These are phyloP conservation scores for Atta texana DNA, from an alignment of 1,140 invertebrate genomes.

Conservation along the genomic window DNA sequence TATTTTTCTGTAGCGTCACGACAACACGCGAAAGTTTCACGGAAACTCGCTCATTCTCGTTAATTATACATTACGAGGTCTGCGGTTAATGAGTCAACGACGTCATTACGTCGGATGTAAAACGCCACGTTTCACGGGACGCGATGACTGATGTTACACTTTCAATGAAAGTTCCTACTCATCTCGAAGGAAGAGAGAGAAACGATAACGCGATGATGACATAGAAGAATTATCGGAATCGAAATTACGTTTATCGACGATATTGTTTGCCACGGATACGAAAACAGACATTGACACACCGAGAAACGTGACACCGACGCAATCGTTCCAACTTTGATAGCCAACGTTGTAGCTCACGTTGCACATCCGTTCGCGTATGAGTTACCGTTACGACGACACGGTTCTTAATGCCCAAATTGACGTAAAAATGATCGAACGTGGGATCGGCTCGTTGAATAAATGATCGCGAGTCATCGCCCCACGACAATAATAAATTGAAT, in stretches of 20 bases:
- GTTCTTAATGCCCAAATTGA: slow-evolving; percentile 7
- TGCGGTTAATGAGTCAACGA: slow-evolving; percentile 36
- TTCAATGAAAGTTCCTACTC: not conserved
- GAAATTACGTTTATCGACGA: not conserved
- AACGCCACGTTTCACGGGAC: not conserved
- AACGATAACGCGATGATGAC: not conserved
- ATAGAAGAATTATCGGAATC: not conserved
- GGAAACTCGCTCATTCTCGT: not conserved
- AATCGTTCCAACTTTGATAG: slow-evolving; percentile 42
- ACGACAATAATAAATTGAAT: slow-evolving; percentile 31
- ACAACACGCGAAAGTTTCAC: slow-evolving; percentile 6
- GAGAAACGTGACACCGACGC: slow-evolving; percentile 22
- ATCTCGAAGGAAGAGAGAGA: not conserved
- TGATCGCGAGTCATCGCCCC: slow-evolving; percentile 17
- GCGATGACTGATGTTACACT: not conserved
- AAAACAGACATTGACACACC: not conserved
- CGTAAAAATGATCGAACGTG: not conserved
- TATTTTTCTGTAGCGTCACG: not conserved
- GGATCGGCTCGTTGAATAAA: slow-evolving; percentile 5
- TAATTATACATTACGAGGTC: slow-evolving; percentile 33
- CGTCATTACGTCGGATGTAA: slow-evolving; percentile 7
- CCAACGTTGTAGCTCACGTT: slow-evolving; percentile 24
- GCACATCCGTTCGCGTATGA: slow-evolving; percentile 30
- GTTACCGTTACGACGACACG: slow-evolving; percentile 44
- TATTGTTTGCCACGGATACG: not conserved